Base-by-base conservation (phyloP, 1,140 invertebrate species). In the Hesperophylax magnus region DNA sequence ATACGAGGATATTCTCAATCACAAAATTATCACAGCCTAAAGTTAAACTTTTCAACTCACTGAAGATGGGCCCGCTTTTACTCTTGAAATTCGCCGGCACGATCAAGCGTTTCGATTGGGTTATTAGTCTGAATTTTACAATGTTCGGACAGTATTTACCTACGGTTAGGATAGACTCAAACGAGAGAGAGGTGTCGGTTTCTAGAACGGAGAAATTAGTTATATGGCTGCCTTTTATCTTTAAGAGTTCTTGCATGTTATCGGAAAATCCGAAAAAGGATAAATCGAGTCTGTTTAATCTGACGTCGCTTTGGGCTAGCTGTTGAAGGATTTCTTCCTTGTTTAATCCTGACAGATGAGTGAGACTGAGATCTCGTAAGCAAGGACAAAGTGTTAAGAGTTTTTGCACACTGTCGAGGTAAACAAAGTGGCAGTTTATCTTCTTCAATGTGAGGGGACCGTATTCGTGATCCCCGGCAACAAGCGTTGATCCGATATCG, bases 161-260 rank as follows among this genome's bases (percentile, higher is more conserved):
- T 24, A 90, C 86, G 1, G 84, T 86, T 34, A 89, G 52, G 3
- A 90, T 77, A 6, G 87, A 85, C 34, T 89, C 87, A 22, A 89
- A 85, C 77, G 84, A 89, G 31, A 90, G 76, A 9, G 86, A 86
- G 60, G 87, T 86, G 31, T 90, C 89, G 15, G 87, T 88, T 80
- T 90, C 89, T 87, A 88, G 88, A 7, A 90, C 60, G 1, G 88
- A 87, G 65, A 90, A 90, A 81, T 89, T 87, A 60, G 88, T 89
- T 52, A 90, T 86, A 83, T 89, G 87, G 34, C 71, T 81, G 8
- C 89, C 89, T 85, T 90, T 89, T 3, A 87, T 82, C 20, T 80
- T 58, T 39, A 90, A 79, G 34, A 90, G 86, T 27, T 86, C 84
- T 56, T 86, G 82, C 85, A 90, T 86, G 8, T 87, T 86, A 53